phyloP scores from a whole-genome alignment of 2,797 vertebrate genomes.

The Coluber constrictor region DNA sequence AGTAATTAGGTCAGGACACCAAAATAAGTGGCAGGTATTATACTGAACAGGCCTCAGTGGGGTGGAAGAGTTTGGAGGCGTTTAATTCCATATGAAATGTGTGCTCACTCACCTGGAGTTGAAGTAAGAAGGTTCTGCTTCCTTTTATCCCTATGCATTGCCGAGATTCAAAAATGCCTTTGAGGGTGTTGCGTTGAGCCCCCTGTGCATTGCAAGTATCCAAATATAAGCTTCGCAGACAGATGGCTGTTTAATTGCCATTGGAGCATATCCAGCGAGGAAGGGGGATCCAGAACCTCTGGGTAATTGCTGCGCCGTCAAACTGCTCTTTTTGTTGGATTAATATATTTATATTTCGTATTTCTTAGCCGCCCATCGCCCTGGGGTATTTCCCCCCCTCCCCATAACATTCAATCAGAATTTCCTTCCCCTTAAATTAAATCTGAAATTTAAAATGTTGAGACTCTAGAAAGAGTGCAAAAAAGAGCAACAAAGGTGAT shows the following conservation, averaged over 20 bases:
- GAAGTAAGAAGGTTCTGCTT: neutral
- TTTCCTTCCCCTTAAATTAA: neutral
- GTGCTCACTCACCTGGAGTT: neutral
- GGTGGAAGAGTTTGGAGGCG: neutral
- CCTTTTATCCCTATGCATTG: neutral
- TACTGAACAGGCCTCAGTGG: neutral
- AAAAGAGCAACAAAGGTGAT: too few relatives aligned
- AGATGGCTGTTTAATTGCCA: neutral
- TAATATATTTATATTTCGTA: neutral
- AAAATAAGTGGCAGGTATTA: neutral
- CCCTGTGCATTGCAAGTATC: neutral
- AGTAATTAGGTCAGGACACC: neutral
- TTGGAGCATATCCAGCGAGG: neutral
- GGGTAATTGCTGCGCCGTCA: neutral
- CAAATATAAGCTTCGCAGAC: neutral
- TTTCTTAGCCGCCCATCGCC: neutral
- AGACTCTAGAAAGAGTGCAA: neutral
- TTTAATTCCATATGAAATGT: neutral
- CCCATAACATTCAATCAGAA: neutral
- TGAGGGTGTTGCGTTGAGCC: neutral
- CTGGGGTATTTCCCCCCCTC: neutral
- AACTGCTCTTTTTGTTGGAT: neutral
- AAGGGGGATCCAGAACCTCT: neutral
- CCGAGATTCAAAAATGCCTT: neutral
- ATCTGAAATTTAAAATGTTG: neutral